A percentile compares a stretch with the other conserved stretches of the same genome.
Conservation (phyloP, 1,140 invertebrate species). For the Teleogryllus occipitalis region DNA sequence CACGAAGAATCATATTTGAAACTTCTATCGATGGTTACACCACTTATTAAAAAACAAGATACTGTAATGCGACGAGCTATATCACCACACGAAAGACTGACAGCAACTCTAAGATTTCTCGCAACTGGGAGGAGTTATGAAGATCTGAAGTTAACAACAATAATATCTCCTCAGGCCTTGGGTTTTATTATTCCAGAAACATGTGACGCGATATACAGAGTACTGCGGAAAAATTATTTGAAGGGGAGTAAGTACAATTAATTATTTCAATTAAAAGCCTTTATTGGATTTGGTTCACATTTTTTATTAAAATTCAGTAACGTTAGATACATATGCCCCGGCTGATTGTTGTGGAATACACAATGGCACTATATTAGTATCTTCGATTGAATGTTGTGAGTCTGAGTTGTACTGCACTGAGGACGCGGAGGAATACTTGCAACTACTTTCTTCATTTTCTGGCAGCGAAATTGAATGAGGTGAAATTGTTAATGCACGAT, state of each 20-base stretch:
- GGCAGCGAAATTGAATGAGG: not conserved
- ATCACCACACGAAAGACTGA: constrained; percentile 32
- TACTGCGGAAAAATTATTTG: constrained; percentile 24
- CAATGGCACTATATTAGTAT: too few relatives aligned
- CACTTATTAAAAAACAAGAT: too few relatives aligned
- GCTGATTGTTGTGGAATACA: too few relatives aligned
- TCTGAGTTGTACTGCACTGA: not conserved
- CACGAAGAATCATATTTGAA: too few relatives aligned
- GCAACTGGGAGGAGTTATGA: constrained; percentile 32
- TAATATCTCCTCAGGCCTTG: constrained; percentile 35
- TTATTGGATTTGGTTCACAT: not conserved
- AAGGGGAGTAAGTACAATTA: constrained; percentile 15
- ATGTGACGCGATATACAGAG: constrained; percentile 29
- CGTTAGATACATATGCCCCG: not conserved
- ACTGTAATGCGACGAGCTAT: constrained; percentile 33
- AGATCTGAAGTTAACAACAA: constrained; percentile 33
- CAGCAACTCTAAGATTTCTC: constrained; percentile 33
- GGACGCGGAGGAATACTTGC: not conserved
- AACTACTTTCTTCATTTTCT: not conserved
- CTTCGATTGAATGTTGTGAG: too few relatives aligned
- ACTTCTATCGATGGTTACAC: too few relatives aligned
- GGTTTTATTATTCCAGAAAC: constrained; percentile 34
- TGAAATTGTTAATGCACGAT: not conserved
- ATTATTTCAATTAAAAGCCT: not conserved
- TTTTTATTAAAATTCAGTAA: not conserved